Base-by-base conservation (phyloP, 2,888 invertebrate species). In the Xanthorhoe designata region DNA sequence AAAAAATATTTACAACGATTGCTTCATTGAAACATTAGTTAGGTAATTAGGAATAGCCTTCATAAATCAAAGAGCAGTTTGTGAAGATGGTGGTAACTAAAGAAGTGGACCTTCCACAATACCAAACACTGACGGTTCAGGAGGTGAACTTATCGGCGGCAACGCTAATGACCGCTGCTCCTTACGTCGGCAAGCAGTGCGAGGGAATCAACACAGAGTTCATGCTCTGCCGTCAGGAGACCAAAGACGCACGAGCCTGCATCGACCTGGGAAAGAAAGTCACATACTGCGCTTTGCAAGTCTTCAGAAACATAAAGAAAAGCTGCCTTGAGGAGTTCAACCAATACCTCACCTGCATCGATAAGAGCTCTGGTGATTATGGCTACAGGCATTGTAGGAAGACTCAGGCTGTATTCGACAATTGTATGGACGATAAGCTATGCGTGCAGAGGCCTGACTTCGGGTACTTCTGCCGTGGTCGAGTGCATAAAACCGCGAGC, bases 121-220 rank as follows among this genome's bases (percentile, higher is more conserved):
- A 29, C 45, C 29, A 68, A 63, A 54, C 59, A 1, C 57, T 74
- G 42, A 68, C 64, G 2, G 69, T 66, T 35, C 29, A 15, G 9
- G 73, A 69, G 71, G 87, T 98, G 8, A 95, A 97, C 78, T 79
- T 99, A 47, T 97, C 98, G 2, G 96, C 96, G 2, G 95, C 98
- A 8, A 96, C 96, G 55, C 93, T 99, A 24, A 95, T 97, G 84
- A 96, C 98, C 17, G 98, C 97, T 0, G 96, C 97, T 13, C 96
- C 97, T 77, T 98, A 98, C 88, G 91, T 99, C 78, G 99, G 98
- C 72, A 98, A 98, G 89, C 95, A 96, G 78, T 99, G 99, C 89
- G 98, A 99, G 91, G 88, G 92, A 61, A 94, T 96, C 76, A 98
- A 98, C 91, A 98, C 98, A 96, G 99, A 99, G 89, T 99, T 97